Evolutionary conservation across 2,888 invertebrate genomes (phyloP).

Genomic region (Phortica magna): DNA sequence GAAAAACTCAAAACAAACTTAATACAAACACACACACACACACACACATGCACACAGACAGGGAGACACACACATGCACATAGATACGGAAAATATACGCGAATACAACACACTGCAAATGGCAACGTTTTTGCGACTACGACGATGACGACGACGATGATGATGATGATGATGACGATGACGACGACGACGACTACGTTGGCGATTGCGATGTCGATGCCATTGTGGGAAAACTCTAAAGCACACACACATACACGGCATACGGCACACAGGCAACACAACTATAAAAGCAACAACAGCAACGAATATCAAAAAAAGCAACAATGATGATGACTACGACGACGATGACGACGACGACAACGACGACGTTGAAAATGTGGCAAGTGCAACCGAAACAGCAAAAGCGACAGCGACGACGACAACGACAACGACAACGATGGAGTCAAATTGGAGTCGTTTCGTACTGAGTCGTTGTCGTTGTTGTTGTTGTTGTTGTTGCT

Average conservation of each 20-base stretch:
- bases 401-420: constrained; percentile 24
- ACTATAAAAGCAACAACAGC: neutral
- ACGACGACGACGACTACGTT: constrained; percentile 18
- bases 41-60: constrained; percentile 29
- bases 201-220: constrained; percentile 19
- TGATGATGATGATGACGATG: constrained; percentile 15
- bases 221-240: constrained; percentile 16
- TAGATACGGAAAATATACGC: neutral
- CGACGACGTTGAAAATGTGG: constrained; percentile 60
- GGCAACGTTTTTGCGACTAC: constrained; percentile 22
- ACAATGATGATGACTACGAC: constrained; percentile 50
- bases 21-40: constrained; percentile 53
- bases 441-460: constrained; percentile 25
- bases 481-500: neutral
- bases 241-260: neutral
- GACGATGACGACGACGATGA: constrained; percentile 27
- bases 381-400: constrained; percentile 54
- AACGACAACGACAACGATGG: constrained; percentile 28
- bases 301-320: neutral
- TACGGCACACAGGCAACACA: neutral
- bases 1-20: constrained; percentile 77
- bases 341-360: constrained; percentile 47
- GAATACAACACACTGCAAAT: constrained; percentile 33
- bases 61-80: constrained; percentile 10
- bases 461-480: neutral